phyloP scores from a whole-genome alignment of 2,113 vertebrate genomes.

The Podocnemis expansa region DNA sequence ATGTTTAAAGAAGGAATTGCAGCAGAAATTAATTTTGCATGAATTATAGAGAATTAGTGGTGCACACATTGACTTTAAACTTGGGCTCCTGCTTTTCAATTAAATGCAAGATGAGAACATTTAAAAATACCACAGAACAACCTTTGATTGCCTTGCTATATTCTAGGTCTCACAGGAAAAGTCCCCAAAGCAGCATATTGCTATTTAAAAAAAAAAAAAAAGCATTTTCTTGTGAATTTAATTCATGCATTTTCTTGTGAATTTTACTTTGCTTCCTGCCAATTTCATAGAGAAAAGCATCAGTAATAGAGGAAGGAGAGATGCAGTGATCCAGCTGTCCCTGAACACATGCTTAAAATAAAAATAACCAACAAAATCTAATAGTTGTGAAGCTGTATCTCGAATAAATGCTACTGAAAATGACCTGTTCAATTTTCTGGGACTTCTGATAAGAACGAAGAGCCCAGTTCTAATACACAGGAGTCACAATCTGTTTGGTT shows the following conservation, averaged over 20 bases:
- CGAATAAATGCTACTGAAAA: not conserved
- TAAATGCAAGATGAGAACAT: not conserved
- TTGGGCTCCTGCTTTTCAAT: not conserved
- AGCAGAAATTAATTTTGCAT: constrained; percentile 20
- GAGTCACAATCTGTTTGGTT: not conserved
- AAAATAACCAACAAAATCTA: not conserved
- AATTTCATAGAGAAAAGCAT: not conserved
- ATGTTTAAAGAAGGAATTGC: not conserved
- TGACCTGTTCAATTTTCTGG: not conserved
- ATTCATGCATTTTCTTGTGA: not conserved
- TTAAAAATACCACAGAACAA: not conserved
- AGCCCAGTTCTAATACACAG: not conserved
- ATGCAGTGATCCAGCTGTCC: not conserved
- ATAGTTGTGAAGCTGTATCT: not conserved
- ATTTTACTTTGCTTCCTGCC: not conserved
- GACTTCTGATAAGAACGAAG: not conserved
- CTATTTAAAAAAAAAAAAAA: not conserved
- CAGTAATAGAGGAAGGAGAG: not conserved
- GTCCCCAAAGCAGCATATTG: not conserved
- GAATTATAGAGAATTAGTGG: constrained; percentile 10
- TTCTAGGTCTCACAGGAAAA: not conserved
- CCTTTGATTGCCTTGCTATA: not conserved
- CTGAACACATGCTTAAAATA: not conserved
- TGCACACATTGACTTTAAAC: not conserved
- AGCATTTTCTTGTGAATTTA: fast-evolving